These are phyloP conservation scores for Auanema sp. DNA, from an alignment of 2,888 invertebrate genomes.

Conservation along the genomic window DNA sequence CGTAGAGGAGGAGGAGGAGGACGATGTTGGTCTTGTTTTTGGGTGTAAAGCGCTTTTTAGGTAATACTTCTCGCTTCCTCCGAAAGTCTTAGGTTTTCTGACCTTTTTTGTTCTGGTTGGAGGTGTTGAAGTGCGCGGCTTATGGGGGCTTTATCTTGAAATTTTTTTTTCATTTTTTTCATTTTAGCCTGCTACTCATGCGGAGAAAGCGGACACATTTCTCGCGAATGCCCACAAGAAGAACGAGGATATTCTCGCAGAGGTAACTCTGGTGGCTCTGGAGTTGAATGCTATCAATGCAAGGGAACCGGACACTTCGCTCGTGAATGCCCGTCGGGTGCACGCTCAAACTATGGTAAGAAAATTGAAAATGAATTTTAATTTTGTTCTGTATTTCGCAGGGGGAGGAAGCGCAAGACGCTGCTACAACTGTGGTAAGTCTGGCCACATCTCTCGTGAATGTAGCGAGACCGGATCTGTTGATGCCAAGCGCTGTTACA, in stretches of 20 bases:
- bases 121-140: slow-evolving; percentile 7
- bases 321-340: slow-evolving; percentile 54
- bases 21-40: slow-evolving; percentile 38
- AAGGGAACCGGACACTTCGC: slow-evolving; percentile 57
- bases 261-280: slow-evolving; percentile 20
- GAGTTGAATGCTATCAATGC: slow-evolving; percentile 37
- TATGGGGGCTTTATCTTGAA: background rate
- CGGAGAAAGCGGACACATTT: slow-evolving; percentile 56
- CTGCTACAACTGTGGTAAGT: slow-evolving; percentile 56
- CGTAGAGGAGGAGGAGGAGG: slow-evolving; percentile 26
- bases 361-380: background rate
- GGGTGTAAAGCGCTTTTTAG: slow-evolving; percentile 20
- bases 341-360: slow-evolving; percentile 11
- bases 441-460: slow-evolving; percentile 57
- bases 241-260: slow-evolving; percentile 17
- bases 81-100: slow-evolving; percentile 2
- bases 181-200: slow-evolving; percentile 52
- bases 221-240: slow-evolving; percentile 55
- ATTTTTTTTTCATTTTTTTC: slow-evolving; percentile 5
- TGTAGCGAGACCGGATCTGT: slow-evolving; percentile 47
- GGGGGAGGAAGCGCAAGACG: slow-evolving; percentile 32
- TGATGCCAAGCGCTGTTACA: slow-evolving; percentile 69
- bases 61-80: slow-evolving; percentile 13
- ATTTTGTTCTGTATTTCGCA: slow-evolving; percentile 7
- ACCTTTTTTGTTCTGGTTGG: slow-evolving; percentile 11